phyloP scores from a whole-genome alignment of 2,797 vertebrate genomes.

The Simalia tracyae region DNA sequence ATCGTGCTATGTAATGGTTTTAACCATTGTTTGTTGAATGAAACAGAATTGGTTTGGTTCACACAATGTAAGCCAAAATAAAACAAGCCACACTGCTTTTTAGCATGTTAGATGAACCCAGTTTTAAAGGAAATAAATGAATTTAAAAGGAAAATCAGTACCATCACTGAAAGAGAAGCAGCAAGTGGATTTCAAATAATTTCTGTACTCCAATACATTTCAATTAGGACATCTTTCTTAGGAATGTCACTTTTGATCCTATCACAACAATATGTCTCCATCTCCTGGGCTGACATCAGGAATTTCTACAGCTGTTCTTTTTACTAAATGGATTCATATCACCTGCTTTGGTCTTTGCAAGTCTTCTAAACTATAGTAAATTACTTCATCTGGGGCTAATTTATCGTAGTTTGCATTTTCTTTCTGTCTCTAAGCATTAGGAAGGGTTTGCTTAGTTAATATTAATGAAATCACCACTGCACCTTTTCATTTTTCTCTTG shows the following conservation, averaged over 20 bases:
- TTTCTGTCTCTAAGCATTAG: not conserved
- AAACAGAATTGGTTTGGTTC: too few relatives aligned
- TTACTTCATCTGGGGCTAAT: not conserved
- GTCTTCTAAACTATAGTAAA: not conserved
- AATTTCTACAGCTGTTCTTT: not conserved
- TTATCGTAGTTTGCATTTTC: not conserved
- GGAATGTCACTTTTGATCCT: not conserved
- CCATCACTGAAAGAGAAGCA: not conserved
- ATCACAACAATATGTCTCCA: too few relatives aligned
- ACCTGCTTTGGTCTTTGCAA: not conserved
- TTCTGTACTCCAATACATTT: not conserved
- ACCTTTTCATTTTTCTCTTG: constrained; percentile 7
- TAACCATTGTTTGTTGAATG: too few relatives aligned
- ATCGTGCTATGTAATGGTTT: too few relatives aligned
- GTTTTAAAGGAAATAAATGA: not conserved
- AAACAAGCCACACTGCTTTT: not conserved
- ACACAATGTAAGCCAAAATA: not conserved
- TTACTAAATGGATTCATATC: not conserved
- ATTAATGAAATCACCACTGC: not conserved
- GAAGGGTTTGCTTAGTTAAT: constrained; percentile 1
- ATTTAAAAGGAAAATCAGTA: not conserved
- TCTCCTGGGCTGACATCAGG: not conserved
- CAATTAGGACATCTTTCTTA: not conserved
- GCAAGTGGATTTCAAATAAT: not conserved
- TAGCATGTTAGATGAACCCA: not conserved